A percentile compares a stretch with the other conserved stretches of the same genome.
phyloP scores from a whole-genome alignment of 2,888 invertebrate genomes.

The Leucozona laternaria region DNA sequence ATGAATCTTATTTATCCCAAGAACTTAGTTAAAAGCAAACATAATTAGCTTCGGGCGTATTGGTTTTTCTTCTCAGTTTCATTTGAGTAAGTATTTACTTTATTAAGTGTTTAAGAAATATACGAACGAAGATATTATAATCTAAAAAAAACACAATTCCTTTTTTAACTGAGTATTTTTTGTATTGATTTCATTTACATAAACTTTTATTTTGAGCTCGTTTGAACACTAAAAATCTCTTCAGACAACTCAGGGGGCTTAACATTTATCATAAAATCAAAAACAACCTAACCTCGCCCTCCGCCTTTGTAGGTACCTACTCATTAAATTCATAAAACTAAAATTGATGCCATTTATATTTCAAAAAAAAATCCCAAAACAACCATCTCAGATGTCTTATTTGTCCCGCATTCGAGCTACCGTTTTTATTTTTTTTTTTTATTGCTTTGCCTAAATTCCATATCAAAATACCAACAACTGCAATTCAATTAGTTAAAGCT shows the following conservation, averaged over 20 bases:
- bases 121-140: no score
- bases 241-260: slow-evolving; percentile 37
- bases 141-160: no score
- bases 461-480: slow-evolving; percentile 54
- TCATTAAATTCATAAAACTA: slow-evolving; percentile 28
- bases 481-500: slow-evolving; percentile 75
- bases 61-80: no score
- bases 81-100: no score
- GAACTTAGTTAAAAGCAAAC: no score
- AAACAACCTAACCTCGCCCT: slow-evolving; percentile 23
- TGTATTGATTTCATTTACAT: slow-evolving; percentile 25
- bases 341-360: slow-evolving; percentile 62
- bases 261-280: slow-evolving; percentile 24
- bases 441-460: slow-evolving; percentile 5
- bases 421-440: slow-evolving; percentile 6
- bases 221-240: slow-evolving; percentile 27
- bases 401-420: slow-evolving; percentile 41
- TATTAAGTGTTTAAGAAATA: no score
- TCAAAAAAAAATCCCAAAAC: slow-evolving; percentile 35
- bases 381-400: slow-evolving; percentile 64
- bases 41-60: no score
- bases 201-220: slow-evolving; percentile 21
- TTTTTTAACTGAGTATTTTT: no score
- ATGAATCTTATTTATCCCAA: no score
- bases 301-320: slow-evolving; percentile 10